Conservation (phyloP, 2,113 vertebrate genomes). For the Gallinago paraguaiae region DNA sequence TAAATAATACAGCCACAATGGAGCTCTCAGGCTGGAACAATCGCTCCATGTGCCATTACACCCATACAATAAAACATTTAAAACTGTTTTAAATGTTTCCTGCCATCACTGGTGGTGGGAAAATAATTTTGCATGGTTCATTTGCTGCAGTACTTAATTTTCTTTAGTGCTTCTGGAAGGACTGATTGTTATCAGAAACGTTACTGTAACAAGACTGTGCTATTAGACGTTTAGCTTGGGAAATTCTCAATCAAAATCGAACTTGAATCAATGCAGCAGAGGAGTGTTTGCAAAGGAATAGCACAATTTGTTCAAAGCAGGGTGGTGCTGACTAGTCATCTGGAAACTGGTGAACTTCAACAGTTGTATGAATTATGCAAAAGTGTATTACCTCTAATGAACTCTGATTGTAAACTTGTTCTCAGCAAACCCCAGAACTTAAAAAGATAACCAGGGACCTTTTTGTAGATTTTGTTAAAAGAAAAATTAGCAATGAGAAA, state of each 20-base stretch:
- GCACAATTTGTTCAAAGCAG: background rate
- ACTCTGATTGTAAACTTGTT: background rate
- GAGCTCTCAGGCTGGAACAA: background rate
- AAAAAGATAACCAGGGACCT: background rate
- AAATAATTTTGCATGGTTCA: slow-evolving; percentile 47
- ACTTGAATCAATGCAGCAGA: background rate
- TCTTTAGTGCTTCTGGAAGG: background rate
- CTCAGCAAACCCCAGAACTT: background rate
- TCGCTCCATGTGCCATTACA: background rate
- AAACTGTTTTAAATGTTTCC: slow-evolving; percentile 11
- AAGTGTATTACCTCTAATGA: background rate
- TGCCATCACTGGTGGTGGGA: background rate
- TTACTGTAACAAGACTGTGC: background rate
- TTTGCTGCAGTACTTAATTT: slow-evolving; percentile 41
- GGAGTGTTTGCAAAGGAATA: background rate
- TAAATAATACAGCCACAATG: background rate
- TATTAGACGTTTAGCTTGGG: background rate
- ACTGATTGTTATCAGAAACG: slow-evolving; percentile 20
- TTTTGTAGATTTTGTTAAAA: background rate
- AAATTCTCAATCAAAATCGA: background rate
- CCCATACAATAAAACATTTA: background rate
- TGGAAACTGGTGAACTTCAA: background rate
- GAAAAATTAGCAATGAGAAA: background rate
- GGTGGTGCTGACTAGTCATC: background rate
- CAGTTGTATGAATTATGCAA: background rate